Conservation (phyloP, 1,140 invertebrate species). For the Bombus sylvicola region DNA sequence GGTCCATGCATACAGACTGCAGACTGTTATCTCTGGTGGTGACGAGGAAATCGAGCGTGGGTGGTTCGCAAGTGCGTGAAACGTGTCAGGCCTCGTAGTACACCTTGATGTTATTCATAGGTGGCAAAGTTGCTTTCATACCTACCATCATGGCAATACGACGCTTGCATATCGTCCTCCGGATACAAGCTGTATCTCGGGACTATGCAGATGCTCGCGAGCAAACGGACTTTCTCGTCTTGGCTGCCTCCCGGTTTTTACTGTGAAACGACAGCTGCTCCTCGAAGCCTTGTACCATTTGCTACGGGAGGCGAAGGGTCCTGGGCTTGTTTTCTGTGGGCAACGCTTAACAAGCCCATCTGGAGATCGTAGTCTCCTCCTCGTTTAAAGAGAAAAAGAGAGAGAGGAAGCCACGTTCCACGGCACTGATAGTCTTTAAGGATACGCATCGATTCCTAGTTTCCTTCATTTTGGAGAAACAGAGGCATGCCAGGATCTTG, state of each 20-base stretch:
- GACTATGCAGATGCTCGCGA: slow-evolving; percentile 15
- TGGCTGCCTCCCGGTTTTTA: slow-evolving; percentile 46
- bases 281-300: slow-evolving; percentile 52
- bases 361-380: slow-evolving; percentile 48
- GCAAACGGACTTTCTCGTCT: neutral
- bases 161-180: neutral
- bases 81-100: slow-evolving; percentile 47
- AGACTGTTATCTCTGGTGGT: neutral
- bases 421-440: slow-evolving; percentile 8
- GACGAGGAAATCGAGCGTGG: slow-evolving; percentile 18
- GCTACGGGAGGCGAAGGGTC: slow-evolving; percentile 28
- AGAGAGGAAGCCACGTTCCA: slow-evolving; percentile 16
- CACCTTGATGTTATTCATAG: slow-evolving; percentile 63
- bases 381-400: neutral
- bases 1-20: neutral
- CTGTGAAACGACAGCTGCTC: slow-evolving; percentile 57
- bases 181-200: slow-evolving; percentile 26
- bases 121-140: slow-evolving; percentile 51
- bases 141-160: slow-evolving; percentile 37
- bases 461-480: neutral
- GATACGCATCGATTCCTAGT: slow-evolving; percentile 17
- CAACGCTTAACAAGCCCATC: slow-evolving; percentile 60
- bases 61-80: slow-evolving; percentile 34
- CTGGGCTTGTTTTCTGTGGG: slow-evolving; percentile 41
- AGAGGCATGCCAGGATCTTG: too few relatives aligned